A percentile compares a stretch with the other conserved stretches of the same genome.
phyloP scores from a whole-genome alignment of 2,888 invertebrate genomes.

The Lasioglossum pauxillum region DNA sequence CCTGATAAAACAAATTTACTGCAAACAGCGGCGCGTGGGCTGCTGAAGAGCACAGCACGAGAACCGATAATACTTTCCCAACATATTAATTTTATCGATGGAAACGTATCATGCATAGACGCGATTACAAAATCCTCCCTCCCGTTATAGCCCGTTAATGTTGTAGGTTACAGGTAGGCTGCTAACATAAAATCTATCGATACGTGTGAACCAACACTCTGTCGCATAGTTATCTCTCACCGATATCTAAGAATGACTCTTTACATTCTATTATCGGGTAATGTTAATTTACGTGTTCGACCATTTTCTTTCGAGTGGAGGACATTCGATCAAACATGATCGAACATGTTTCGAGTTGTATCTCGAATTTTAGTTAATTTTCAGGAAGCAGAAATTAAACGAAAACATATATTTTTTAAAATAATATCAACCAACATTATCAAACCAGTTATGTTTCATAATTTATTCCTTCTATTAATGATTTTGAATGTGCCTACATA shows the following conservation, averaged over 20 bases:
- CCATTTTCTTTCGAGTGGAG: neutral
- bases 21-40: neutral
- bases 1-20: neutral
- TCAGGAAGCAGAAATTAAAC: neutral
- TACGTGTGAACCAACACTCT: neutral
- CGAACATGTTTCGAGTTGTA: neutral
- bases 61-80: neutral
- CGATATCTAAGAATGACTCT: neutral
- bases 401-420: neutral
- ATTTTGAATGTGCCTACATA: too few relatives aligned
- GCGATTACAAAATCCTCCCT: neutral
- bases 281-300: slow-evolving; percentile 3
- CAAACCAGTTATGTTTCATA: too few relatives aligned
- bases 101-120: neutral
- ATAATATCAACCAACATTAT: too few relatives aligned
- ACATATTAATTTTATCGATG: neutral
- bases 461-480: neutral
- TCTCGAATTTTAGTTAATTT: neutral
- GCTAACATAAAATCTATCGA: neutral
- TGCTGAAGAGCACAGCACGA: neutral
- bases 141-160: neutral
- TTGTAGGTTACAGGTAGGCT: neutral
- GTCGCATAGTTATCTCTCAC: neutral
- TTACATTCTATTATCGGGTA: neutral
- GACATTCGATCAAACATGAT: neutral